Evolutionary conservation across 2,888 invertebrate genomes (phyloP).

Genomic region (Cheilosia pagana): DNA sequence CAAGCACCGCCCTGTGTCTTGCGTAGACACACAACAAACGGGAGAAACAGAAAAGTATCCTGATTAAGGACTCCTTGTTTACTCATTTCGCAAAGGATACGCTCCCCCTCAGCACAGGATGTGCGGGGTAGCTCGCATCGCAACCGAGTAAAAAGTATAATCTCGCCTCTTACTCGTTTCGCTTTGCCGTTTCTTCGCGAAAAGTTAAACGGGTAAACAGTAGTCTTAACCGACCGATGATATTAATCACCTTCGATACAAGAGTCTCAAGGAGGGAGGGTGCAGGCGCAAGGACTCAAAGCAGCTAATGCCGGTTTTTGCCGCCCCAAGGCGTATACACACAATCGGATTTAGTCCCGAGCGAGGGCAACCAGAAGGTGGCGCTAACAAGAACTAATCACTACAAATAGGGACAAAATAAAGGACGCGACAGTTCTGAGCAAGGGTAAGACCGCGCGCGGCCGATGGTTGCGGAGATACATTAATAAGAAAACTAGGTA

Average conservation of each 20-base stretch:
- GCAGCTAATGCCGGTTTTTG: slow-evolving; percentile 61
- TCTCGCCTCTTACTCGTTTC: slow-evolving; percentile 27
- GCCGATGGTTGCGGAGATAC: slow-evolving; percentile 20
- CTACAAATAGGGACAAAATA: slow-evolving; percentile 66
- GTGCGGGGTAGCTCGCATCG: background rate
- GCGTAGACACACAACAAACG: slow-evolving; percentile 29
- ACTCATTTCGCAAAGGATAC: slow-evolving; percentile 66
- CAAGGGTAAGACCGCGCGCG: slow-evolving; percentile 2
- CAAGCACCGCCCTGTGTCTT: slow-evolving; percentile 31
- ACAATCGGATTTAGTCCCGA: slow-evolving; percentile 64
- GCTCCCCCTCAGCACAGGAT: slow-evolving; percentile 30
- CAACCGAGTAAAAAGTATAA: slow-evolving; percentile 45
- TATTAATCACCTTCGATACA: slow-evolving; percentile 72
- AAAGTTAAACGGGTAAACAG: slow-evolving; percentile 68
- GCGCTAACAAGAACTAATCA: slow-evolving; percentile 75
- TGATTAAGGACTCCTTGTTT: slow-evolving; percentile 73
- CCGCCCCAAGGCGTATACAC: slow-evolving; percentile 62
- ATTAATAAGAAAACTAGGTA: slow-evolving; percentile 56
- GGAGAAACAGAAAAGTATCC: slow-evolving; percentile 57
- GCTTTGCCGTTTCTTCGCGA: slow-evolving; percentile 37
- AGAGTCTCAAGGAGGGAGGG: background rate
- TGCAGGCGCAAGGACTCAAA: background rate
- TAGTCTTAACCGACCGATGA: slow-evolving; percentile 56
- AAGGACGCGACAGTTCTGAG: slow-evolving; percentile 51
- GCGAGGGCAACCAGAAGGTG: slow-evolving; percentile 49